Base-by-base conservation (phyloP, 2,113 vertebrate genomes). In the Mustelus asterias region DNA sequence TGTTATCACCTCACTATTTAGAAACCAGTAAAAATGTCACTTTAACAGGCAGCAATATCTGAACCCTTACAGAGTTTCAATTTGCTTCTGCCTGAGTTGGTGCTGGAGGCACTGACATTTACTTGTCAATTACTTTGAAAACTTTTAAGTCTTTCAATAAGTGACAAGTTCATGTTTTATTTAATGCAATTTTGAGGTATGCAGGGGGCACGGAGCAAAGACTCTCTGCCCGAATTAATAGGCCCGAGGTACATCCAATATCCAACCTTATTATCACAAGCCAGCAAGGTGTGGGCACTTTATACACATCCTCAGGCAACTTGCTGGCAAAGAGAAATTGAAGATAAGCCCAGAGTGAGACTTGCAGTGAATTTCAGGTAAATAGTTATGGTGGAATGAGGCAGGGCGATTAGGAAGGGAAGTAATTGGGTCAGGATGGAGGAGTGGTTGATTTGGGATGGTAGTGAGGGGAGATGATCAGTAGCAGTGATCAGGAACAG, bases 11-110 rank as follows among this genome's bases (percentile, higher is more conserved):
- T 65, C 89, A 65, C 89, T 33, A 63, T 63, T 92, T 65, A 92
- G 89, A 92, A 92, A 58, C n/a, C 60, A 60, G 89, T 92, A 63
- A 65, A 92, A 92, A 63, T 92, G 58, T 92, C 88, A 63, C 88
- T 92, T 92, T 92, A 63, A 14, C 29, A 63, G 29, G 58, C 13
- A 63, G 63, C 63, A n/a, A 92, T 92, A 92, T 29, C 88, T 63
- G 88, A 60, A 92, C 58, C 58, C 88, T 20, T 65, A 41, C n/a
- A 93, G n/a, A 67, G n/a, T 37, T 37, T 67, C 89, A 93, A 63
- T 93, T 93, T 37, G 65, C 33, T 37, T 93, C 89, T 65, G 58
- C 63, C n/a, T 93, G 5, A 65, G 18, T 93, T 93, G 20, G 26
- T 67, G 60, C 89, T 41, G 58, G 58, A 37, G 60, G n/a, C 89